These are phyloP conservation scores for Oncorhynchus mykiss DNA, from an alignment of 2,113 vertebrate species.

Conservation along the genomic window DNA sequence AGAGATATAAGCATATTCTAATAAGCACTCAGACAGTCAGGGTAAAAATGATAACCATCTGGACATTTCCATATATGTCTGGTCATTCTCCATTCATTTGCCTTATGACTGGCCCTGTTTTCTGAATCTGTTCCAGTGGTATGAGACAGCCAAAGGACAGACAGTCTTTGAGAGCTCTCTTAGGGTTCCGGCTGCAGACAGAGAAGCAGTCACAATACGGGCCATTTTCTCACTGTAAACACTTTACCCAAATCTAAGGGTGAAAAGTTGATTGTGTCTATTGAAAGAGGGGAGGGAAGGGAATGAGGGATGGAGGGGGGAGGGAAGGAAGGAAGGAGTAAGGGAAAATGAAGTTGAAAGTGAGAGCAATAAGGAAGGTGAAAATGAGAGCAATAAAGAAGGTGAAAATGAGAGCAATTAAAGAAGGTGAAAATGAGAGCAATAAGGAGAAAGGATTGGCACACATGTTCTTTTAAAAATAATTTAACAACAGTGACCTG, in stretches of 20 bases:
- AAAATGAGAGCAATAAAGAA: not conserved
- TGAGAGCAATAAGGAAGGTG: no score
- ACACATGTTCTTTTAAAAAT: not conserved
- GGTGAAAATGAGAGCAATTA: slow-evolving; percentile 31
- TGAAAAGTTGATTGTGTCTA: slow-evolving; percentile 38
- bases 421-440: slow-evolving; percentile 24
- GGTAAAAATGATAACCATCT: slow-evolving; percentile 6
- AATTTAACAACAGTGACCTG: slow-evolving; percentile 5
- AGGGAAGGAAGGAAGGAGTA: not conserved
- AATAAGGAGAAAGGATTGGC: slow-evolving; percentile 14
- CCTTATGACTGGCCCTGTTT: not conserved
- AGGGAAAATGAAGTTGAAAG: not conserved
- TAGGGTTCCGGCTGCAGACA: slow-evolving; percentile 9
- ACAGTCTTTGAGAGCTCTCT: not conserved
- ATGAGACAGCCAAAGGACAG: slow-evolving; percentile 30
- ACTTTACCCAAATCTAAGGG: slow-evolving; percentile 18
- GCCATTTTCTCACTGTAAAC: slow-evolving; percentile 23
- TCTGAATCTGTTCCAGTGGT: slow-evolving; percentile 5
- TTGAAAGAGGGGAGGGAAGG: not conserved
- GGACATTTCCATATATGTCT: slow-evolving; percentile 3
- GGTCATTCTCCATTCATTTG: not conserved
- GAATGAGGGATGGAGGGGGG: slow-evolving; percentile 1
- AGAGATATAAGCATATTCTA: not conserved
- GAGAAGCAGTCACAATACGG: slow-evolving; percentile 21
- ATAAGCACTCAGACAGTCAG: not conserved